Conservation (phyloP, 2,113 vertebrate genomes). For the Mastomys coucha region DNA sequence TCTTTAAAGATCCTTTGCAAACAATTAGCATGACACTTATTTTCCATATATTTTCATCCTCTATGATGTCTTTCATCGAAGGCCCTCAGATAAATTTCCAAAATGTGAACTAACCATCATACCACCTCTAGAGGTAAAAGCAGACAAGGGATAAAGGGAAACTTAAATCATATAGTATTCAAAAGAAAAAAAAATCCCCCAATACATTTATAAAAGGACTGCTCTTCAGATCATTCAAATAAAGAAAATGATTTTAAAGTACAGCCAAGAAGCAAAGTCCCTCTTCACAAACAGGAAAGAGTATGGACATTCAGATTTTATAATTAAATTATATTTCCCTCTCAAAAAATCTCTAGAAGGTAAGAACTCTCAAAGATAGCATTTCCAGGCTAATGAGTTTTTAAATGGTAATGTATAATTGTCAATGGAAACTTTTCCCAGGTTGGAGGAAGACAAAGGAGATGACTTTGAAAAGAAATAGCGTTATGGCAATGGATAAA, state of each 20-base stretch:
- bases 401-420: constrained; percentile 72
- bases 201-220: background rate
- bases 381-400: constrained; percentile 36
- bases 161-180: background rate
- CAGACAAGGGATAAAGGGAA: background rate
- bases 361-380: background rate
- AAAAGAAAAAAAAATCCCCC: constrained; percentile 17
- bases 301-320: background rate
- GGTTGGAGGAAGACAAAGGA: constrained; percentile 78
- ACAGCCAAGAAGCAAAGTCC: background rate
- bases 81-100: constrained; percentile 47
- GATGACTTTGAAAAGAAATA: constrained; percentile 83
- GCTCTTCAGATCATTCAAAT: constrained; percentile 14
- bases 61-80: constrained; percentile 59
- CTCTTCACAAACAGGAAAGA: background rate
- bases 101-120: constrained; percentile 61
- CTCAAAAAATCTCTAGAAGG: constrained; percentile 20
- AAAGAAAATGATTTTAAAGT: constrained; percentile 50
- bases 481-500: constrained; percentile 80
- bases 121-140: background rate
- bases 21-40: constrained; percentile 69
- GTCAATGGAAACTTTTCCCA: constrained; percentile 75
- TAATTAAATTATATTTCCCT: constrained; percentile 59
- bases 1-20: constrained; percentile 47
- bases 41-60: constrained; percentile 64